These are phyloP conservation scores for Pantherophis alleghaniensis DNA, from an alignment of 2,797 vertebrate species.

Conservation along the genomic window DNA sequence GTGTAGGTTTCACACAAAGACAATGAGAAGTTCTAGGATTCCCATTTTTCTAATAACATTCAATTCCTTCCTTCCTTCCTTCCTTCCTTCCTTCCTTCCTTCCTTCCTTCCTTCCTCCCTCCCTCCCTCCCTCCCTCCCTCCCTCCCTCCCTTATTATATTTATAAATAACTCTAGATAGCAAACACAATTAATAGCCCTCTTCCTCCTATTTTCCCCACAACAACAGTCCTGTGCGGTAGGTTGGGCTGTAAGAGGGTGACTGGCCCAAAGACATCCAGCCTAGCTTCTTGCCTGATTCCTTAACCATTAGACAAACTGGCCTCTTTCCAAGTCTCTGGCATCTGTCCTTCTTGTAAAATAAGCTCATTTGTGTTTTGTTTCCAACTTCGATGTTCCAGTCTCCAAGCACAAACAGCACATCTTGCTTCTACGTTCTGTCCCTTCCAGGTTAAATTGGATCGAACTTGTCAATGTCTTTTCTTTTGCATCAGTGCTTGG, in stretches of 20 bases:
- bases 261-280: background rate
- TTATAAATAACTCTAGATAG: background rate
- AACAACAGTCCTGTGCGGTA: background rate
- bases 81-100: too few relatives aligned
- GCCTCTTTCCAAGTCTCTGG: background rate
- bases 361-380: background rate
- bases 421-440: background rate
- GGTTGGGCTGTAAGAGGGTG: background rate
- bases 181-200: background rate
- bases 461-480: background rate
- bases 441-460: background rate
- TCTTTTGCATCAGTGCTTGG: background rate
- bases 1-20: background rate
- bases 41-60: background rate
- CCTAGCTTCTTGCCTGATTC: background rate
- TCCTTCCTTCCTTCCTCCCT: background rate
- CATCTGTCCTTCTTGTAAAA: background rate
- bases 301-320: background rate
- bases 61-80: background rate
- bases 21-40: background rate
- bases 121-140: background rate
- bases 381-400: background rate
- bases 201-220: background rate
- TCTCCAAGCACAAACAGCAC: background rate
- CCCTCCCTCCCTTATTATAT: background rate